Conservation (phyloP, 2,888 invertebrate genomes). For the Folsomia manolachei region DNA sequence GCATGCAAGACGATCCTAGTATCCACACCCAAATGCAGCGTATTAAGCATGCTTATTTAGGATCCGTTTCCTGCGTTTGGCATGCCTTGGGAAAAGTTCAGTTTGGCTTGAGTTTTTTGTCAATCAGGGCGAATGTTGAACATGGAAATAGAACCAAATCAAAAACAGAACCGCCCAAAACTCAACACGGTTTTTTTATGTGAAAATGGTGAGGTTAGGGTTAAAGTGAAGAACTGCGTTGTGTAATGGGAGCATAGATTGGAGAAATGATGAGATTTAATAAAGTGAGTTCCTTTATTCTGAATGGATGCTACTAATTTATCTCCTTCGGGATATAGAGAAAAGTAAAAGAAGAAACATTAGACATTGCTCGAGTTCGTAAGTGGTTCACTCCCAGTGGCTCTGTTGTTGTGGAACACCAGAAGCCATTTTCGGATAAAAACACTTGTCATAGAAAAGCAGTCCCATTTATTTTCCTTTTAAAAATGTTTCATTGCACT, state of each 20-base stretch:
- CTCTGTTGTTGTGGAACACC: neutral
- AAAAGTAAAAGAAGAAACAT: slow-evolving; percentile 6
- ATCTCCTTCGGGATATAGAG: slow-evolving; percentile 13
- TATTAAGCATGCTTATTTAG: too few relatives aligned
- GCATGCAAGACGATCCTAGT: too few relatives aligned
- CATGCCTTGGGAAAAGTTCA: neutral
- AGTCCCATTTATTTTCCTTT: slow-evolving; percentile 17
- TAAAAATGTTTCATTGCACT: slow-evolving; percentile 10
- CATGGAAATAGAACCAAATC: neutral
- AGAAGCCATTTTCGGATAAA: slow-evolving; percentile 14
- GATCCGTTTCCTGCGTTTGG: too few relatives aligned
- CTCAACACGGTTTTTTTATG: neutral
- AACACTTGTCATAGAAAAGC: slow-evolving; percentile 4
- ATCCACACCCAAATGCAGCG: too few relatives aligned
- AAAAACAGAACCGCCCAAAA: slow-evolving; percentile 9
- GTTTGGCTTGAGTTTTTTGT: neutral
- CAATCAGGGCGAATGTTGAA: slow-evolving; percentile 1
- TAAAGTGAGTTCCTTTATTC: slow-evolving; percentile 3
- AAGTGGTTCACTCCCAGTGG: neutral
- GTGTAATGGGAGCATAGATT: neutral
- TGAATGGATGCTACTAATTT: neutral
- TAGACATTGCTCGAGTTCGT: neutral
- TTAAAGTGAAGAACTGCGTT: too few relatives aligned
- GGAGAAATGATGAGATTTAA: slow-evolving; percentile 4
- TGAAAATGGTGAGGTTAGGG: too few relatives aligned